Percentiles rank a stretch among this genome's conserved stretches.
Conservation (phyloP, 2,888 invertebrate genomes). For the Tyria jacobaeae region DNA sequence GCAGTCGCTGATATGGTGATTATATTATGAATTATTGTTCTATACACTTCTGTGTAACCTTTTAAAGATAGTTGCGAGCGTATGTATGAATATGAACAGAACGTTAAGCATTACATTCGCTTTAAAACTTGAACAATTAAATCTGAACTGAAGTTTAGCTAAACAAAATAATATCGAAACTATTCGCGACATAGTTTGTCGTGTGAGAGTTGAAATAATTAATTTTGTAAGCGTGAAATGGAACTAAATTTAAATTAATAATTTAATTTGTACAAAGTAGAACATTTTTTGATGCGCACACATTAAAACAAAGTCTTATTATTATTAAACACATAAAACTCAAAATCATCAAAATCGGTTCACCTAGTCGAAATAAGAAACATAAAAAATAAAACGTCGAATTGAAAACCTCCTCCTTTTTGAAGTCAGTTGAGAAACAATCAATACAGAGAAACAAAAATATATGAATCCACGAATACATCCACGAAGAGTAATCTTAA, state of each 20-base stretch:
- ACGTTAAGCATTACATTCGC: neutral
- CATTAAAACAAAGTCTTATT: neutral
- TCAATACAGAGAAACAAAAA: too few species aligned
- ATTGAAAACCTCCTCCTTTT: too few species aligned
- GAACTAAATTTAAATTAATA: neutral
- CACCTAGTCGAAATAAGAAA: too few species aligned
- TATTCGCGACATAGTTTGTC: neutral
- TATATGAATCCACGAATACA: neutral
- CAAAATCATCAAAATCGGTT: too few species aligned
- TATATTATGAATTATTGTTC: too few species aligned
- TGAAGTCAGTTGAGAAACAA: too few species aligned
- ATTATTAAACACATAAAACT: neutral
- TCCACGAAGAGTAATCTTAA: neutral
- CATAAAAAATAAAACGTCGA: too few species aligned
- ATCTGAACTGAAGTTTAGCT: neutral
- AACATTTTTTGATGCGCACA: neutral
- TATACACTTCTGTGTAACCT: too few species aligned
- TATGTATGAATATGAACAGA: too few species aligned
- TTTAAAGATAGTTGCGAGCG: too few species aligned
- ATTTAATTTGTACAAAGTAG: neutral
- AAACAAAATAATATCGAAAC: neutral
- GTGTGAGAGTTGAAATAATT: too few species aligned
- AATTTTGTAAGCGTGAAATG: neutral
- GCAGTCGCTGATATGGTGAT: too few species aligned
- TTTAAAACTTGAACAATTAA: neutral